A percentile compares a stretch with the other conserved stretches of the same genome.
Conservation (phyloP, 2,888 invertebrate species). For the Sympetrum striolatum region DNA sequence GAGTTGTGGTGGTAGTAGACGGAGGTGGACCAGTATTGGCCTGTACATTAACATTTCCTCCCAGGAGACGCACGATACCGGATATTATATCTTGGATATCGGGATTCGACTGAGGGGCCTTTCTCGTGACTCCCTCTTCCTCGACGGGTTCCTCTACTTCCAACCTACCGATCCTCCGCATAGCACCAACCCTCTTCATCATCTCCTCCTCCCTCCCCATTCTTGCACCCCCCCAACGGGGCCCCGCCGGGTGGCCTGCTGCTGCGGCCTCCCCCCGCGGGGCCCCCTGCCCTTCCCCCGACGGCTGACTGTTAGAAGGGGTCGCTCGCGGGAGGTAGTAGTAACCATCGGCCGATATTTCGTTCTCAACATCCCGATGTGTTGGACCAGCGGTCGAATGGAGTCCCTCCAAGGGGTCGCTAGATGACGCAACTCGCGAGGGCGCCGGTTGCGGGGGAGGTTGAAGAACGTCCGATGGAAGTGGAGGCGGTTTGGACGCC, state of each 20-base stretch:
- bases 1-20: constrained; percentile 51
- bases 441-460: constrained; percentile 60
- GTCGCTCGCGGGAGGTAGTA: constrained; percentile 20
- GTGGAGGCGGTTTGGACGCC: constrained; percentile 59
- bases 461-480: constrained; percentile 58
- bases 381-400: neutral
- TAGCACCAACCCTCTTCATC: constrained; percentile 56
- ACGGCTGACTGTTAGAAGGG: constrained; percentile 51
- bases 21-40: constrained; percentile 68
- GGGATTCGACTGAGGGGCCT: constrained; percentile 55
- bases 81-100: constrained; percentile 88
- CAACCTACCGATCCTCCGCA: constrained; percentile 49
- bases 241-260: constrained; percentile 66
- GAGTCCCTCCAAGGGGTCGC: neutral
- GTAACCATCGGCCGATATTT: constrained; percentile 2
- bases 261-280: constrained; percentile 72
- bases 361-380: neutral
- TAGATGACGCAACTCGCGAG: constrained; percentile 59
- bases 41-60: constrained; percentile 87
- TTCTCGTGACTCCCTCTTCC: constrained; percentile 9
- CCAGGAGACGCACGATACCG: constrained; percentile 85
- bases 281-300: constrained; percentile 81
- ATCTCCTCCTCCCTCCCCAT: constrained; percentile 39
- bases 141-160: constrained; percentile 44
- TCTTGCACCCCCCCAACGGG: constrained; percentile 56